Base-by-base conservation (phyloP, 2,113 vertebrate species). In the Polypterus bichir region DNA sequence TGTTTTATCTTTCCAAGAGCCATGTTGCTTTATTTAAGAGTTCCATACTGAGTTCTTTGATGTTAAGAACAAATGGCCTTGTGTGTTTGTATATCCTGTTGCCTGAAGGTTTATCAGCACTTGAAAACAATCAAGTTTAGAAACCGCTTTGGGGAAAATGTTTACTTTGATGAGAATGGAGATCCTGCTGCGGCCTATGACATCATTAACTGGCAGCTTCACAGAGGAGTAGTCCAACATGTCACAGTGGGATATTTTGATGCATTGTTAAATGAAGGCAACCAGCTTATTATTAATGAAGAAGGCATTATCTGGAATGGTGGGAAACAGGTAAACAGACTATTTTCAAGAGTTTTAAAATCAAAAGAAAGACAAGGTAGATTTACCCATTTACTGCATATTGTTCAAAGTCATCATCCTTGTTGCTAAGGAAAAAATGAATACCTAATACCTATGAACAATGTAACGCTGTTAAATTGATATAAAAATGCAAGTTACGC, bases 131-230 rank as follows among this genome's bases (percentile, higher is more conserved):
- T 87, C 1, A 60, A 77, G 62, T 85, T 84, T 72, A 72, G 11
- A 4, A 80, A 83, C 65, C 45, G 61, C 3, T 78, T 82, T 70
- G 83, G 74, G 3, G 83, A 82, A 27, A 3, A 56, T 5, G 76
- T 87, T 46, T 82, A 69, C 66, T 84, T 87, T 65, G 78, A 87
- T 67, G 61, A 70, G 48, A 82, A 83, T 48, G 84, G 83, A 6
- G 71, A 87, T 47, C 79, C 79, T 11, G 79, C 81, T 48, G 74
- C 79, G 47, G 77, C 71, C 7, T 85, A 87, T 67, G 83, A 85
- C 27, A 49, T 87, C 5, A 83, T 87, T 54, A 87, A 87, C 72
- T 87, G 85, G 85, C 82, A 87, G 71, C 63, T 87, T 54, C 76
- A 8, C 65, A 69, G 79, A 1, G 80, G 79, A 2, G 59, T 79